Conservation (phyloP, 1,140 invertebrate genomes). For the Scaptodrosophila lebanonensis region DNA sequence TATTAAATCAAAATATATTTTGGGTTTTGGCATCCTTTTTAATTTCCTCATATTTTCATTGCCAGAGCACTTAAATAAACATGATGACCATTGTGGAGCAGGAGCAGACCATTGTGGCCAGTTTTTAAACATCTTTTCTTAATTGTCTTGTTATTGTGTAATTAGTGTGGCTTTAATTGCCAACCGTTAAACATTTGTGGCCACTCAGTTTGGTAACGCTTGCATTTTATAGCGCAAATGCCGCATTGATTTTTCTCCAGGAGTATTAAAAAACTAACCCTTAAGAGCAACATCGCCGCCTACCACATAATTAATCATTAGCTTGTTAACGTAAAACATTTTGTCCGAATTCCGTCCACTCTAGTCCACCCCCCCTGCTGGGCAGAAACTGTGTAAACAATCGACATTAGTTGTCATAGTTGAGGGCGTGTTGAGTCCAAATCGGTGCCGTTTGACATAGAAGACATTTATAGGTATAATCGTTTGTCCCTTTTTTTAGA, state of each 20-base stretch:
- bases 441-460: too few relatives aligned
- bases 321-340: conserved; percentile 62
- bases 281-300: conserved; percentile 20
- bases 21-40: not conserved
- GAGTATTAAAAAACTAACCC: not conserved
- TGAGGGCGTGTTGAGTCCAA: too few relatives aligned
- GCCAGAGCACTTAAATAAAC: too few relatives aligned
- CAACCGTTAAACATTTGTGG: conserved; percentile 37
- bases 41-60: not conserved
- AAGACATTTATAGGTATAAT: too few relatives aligned
- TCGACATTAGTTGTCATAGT: too few relatives aligned
- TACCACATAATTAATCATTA: conserved; percentile 60
- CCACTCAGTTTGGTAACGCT: conserved; percentile 38
- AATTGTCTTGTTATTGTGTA: conserved; percentile 61
- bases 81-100: too few relatives aligned
- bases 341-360: conserved; percentile 61
- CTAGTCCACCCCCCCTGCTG: too few relatives aligned
- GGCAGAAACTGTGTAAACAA: too few relatives aligned
- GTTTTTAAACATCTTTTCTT: conserved; percentile 41
- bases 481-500: too few relatives aligned
- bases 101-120: too few relatives aligned
- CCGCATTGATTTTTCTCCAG: not conserved
- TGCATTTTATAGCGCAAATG: conserved; percentile 45
- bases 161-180: conserved; percentile 59
- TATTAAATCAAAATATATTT: not conserved